phyloP scores from a whole-genome alignment of 2,797 vertebrate genomes.

The Tokudaia tokunoshimensis region DNA sequence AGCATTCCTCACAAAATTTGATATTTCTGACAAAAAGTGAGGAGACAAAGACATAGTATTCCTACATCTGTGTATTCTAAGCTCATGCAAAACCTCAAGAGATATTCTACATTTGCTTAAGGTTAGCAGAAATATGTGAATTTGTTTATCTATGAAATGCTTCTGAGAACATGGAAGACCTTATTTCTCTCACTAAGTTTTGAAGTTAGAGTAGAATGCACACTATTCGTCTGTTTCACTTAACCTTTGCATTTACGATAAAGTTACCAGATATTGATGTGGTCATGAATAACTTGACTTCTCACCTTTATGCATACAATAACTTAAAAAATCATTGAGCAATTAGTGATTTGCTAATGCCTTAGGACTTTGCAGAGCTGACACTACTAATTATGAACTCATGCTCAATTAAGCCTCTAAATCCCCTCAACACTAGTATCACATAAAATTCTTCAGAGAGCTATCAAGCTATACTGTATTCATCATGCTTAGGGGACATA shows the following conservation, averaged over 20 bases:
- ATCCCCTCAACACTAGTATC: neutral
- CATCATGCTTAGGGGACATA: neutral
- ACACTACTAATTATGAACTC: conserved; percentile 51
- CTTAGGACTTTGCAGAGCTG: conserved; percentile 54
- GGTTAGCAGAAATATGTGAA: neutral
- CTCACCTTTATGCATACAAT: conserved; percentile 35
- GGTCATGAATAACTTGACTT: conserved; percentile 45
- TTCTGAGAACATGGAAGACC: neutral
- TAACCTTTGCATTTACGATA: conserved; percentile 74
- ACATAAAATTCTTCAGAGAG: neutral
- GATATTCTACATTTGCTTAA: neutral
- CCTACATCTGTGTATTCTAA: neutral
- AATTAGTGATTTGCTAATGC: neutral
- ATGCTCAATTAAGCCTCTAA: conserved; percentile 72
- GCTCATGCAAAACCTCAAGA: neutral
- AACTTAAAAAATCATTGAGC: conserved; percentile 58
- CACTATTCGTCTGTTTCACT: conserved; percentile 68
- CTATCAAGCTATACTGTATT: conserved; percentile 44
- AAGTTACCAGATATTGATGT: conserved; percentile 51
- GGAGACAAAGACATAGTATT: neutral
- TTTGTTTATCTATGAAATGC: neutral
- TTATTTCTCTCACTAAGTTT: conserved; percentile 57
- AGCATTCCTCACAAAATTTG: neutral
- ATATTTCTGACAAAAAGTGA: neutral
- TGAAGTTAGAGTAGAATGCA: conserved; percentile 57